phyloP scores from a whole-genome alignment of 2,888 invertebrate species.

The Caenorhabditis macrosperma region DNA sequence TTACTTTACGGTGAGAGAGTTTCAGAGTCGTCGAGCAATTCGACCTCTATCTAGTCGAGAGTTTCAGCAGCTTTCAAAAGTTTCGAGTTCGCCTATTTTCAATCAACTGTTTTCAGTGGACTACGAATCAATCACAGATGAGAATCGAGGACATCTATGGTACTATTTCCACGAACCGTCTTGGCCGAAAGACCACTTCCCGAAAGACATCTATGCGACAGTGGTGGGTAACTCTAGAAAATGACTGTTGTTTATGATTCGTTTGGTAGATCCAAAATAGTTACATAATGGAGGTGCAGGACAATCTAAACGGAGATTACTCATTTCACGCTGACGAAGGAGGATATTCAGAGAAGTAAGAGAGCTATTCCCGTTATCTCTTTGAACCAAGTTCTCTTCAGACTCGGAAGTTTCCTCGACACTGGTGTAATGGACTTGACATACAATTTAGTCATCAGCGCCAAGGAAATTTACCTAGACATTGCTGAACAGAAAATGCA shows the following conservation, averaged over 20 bases:
- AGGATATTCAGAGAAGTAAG: not conserved
- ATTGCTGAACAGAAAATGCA: not conserved
- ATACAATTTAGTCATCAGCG: conserved; percentile 19
- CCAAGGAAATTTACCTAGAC: conserved; percentile 7
- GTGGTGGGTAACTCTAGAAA: not conserved
- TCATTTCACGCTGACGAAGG: not conserved
- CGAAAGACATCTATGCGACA: conserved; percentile 20
- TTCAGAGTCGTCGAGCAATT: too few species aligned
- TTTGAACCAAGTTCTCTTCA: not conserved
- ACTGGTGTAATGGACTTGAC: conserved; percentile 14
- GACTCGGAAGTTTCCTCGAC: conserved; percentile 1
- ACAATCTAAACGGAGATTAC: not conserved
- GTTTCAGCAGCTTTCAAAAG: too few species aligned
- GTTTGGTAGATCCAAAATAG: conserved; percentile 18
- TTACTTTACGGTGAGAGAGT: conserved; percentile 18
- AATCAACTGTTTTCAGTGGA: too few species aligned
- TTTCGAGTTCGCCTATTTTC: too few species aligned
- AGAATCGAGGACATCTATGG: conserved; percentile 60
- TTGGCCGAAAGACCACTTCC: conserved; percentile 51
- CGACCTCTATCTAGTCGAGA: too few species aligned
- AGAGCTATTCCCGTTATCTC: not conserved
- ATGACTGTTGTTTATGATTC: not conserved
- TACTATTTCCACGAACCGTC: conserved; percentile 57
- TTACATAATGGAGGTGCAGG: conserved; percentile 9
- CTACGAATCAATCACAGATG: conserved; percentile 47